Evolutionary conservation across 1,140 invertebrate species (phyloP), one percentile per base, ranked within the genome.

Genomic region (Luehdorfia chinensis): DNA sequence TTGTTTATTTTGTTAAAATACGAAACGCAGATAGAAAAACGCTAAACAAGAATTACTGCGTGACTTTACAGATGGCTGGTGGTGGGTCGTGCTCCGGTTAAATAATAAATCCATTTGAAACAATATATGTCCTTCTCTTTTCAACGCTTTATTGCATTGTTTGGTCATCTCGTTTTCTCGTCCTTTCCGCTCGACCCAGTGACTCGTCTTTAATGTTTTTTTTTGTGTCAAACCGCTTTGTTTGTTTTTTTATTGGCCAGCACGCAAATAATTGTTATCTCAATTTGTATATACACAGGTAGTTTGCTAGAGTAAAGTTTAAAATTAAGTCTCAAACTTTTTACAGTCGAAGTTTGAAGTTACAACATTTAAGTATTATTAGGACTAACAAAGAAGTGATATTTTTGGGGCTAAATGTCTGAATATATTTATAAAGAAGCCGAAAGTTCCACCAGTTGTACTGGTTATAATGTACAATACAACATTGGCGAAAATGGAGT

Each of bases 101-200:
- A 49, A 67, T 74, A 72, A 74, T 64, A 75, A 74, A 66, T 67
- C 71, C 63, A 71, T 71, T 73, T 64, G 57, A 65, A 75, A 72
- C 66, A 65, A 67, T 69, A 56, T 55, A 36, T 60, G 47, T 63
- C 55, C 52, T 55, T 68, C 44, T 65, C 51, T 59, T 67, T 75
- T 69, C 46, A 57, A 59, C 58, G 34, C 45, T 39, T 55, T 46
- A 28, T 39, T 39, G 30, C 36, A 18, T 41, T 11, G 4, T 21
- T 50, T 32, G 32, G 25, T 27, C 36, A 48, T 59, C 44, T 33
- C 47, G 32, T 39, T 68, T 52, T 58, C 59, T 47, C 27, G 23
- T 56, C 44, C 47, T 34, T 55, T 59, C 39, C 21, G 23, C 15
- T 34, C 15, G 34, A 27, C 31, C 31, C 37, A 23, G 15, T 32